Percentiles rank a stretch among this genome's conserved stretches.
phyloP scores from a whole-genome alignment of 2,113 vertebrate species.

The Oriolus oriolus region DNA sequence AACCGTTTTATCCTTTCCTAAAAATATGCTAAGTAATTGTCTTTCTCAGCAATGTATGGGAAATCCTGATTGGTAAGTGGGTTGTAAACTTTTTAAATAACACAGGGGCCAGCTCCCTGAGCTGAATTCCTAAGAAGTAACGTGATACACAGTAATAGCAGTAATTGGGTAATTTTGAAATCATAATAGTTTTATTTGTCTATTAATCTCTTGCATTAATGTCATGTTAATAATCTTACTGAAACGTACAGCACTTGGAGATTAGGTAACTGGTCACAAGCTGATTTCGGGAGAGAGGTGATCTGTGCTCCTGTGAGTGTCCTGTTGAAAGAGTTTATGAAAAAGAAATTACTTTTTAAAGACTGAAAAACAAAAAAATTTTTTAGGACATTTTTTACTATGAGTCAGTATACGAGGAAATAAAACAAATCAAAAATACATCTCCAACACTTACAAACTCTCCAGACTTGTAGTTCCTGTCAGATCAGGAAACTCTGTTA shows the following conservation, averaged over 20 bases:
- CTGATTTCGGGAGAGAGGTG: slow-evolving; percentile 78
- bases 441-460: slow-evolving; percentile 83
- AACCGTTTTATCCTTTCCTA: background rate
- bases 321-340: slow-evolving; percentile 69
- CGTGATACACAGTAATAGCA: background rate
- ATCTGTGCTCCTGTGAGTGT: slow-evolving; percentile 91
- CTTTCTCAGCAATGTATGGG: background rate
- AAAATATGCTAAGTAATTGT: background rate
- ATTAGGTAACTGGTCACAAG: slow-evolving; percentile 88
- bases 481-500: slow-evolving; percentile 90
- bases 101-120: background rate
- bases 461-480: slow-evolving; percentile 88
- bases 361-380: background rate
- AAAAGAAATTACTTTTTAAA: background rate
- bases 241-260: slow-evolving; percentile 89
- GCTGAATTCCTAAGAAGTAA: background rate
- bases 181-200: background rate
- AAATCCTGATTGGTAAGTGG: background rate
- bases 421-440: background rate
- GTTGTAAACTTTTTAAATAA: background rate
- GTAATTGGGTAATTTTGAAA: background rate
- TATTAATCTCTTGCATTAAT: slow-evolving; percentile 9
- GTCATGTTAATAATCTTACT: slow-evolving; percentile 33
- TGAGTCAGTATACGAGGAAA: background rate
- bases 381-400: background rate